Evolutionary conservation across 2,797 vertebrate species (phyloP), one percentile per base, ranked within the genome.

Genomic region (Labeo calbasu): DNA sequence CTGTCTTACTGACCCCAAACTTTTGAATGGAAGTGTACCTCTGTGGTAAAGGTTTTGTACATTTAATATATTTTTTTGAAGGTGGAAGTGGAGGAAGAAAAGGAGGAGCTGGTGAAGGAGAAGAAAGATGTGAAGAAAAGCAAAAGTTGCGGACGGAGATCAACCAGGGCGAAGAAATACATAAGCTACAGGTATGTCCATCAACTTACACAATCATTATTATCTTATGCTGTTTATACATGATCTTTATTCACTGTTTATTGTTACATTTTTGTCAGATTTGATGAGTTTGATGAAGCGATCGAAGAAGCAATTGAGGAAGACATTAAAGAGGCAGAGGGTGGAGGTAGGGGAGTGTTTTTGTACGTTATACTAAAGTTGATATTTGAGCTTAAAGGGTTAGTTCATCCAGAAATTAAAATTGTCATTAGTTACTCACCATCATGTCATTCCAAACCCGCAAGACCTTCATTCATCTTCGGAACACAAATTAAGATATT

Each of bases 241-340:
- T 19, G 2, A 25, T 28, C 10, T 11, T 65, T 78, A 61, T 77
- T 46, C 14, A 12, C 46, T 25, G 2, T 25, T 80, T 4, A 4
- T 53, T 69, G 12, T 13, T 85, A 4, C 57, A 0, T 77, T 50
- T 46, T 10, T 17, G 59, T 57, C 9, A 99, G 98, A 88, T 99
- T 99, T 90, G 98, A 99, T 91, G 98, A 99, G 87, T 99, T 99
- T 84, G 98, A 99, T 77, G 98, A 99, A 92, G 98, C 98, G 1
- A 99, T 99, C 36, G 98, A 99, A 90, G 98, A 99, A 90, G 98
- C 98, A 2, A 99, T 99, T 66, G 98, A 99, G 91, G 97, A 99
- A 86, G 98, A 99, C 88, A 96, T 99, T 92, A 97, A 98, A 92
- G 98, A 99, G 88, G 98, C 97, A 3, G 98, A 99, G 68, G 98